Evolutionary conservation across 1,140 invertebrate genomes (phyloP), one percentile per base, ranked within the genome.

Genomic region (Bathynomus jamesi): DNA sequence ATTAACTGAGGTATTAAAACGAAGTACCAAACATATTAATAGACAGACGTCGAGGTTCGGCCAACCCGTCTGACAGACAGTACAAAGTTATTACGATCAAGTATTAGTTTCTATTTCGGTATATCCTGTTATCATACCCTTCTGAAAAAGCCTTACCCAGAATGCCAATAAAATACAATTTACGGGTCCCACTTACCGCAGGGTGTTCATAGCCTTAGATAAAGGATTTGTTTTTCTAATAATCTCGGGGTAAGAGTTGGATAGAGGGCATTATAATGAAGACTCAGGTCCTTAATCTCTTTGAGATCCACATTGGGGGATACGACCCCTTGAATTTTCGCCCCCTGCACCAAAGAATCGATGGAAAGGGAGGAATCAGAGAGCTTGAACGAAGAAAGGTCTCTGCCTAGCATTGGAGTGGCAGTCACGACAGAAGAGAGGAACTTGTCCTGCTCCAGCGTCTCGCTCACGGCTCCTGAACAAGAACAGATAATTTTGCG

Each of bases 321-420:
- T 5, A 21, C 13, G 1, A 21, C 21, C 5, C 40, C 40, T 17
- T 53, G 40, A 1, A 53, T 11, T 5, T 53, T 53, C 2, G 5
- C 40, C 5, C 40, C 40, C 40, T 53, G 40, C 13, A 53, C 40
- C 40, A 53, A 53, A 2, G 92, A 94, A 82, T 95, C 91, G 40
- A 95, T 88, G 76, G 91, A 94, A 4, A 94, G 85, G 63, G 91
- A 90, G 66, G 91, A 93, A 78, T 94, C 93, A 4, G 89, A 89
- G 84, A 90, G 87, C 21, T 85, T 86, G 89, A 89, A 88, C 40
- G 84, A 87, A 73, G 83, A 87, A 77, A 83, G 86, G 53, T 73
- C 61, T 63, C 82, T 73, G 25, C 85, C 83, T 30, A 87, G 87
- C 65, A 87, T 81, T 0, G 93, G 92, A 24, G 92, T 94, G 28